Evolutionary conservation across 1,140 invertebrate species (phyloP), one percentile per base, ranked within the genome.

Genomic region (Bradynema listronoti): DNA sequence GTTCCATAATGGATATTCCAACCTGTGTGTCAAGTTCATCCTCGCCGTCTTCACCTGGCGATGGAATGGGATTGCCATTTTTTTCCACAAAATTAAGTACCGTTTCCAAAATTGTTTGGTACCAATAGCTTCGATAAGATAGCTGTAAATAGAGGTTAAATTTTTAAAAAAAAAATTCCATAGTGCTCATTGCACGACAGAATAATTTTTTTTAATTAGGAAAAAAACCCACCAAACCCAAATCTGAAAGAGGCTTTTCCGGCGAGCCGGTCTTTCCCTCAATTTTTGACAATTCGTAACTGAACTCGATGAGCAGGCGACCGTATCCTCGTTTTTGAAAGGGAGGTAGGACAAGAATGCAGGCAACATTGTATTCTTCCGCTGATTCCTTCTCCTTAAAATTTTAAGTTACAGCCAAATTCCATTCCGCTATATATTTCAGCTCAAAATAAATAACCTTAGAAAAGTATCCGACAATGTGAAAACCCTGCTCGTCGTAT

Each of bases 401-500:
- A n/a, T n/a, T n/a, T n/a, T n/a, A n/a, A n/a, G n/a, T n/a, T n/a
- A n/a, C n/a, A n/a, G n/a, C n/a, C n/a, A n/a, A n/a, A n/a, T n/a
- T n/a, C n/a, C n/a, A n/a, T n/a, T n/a, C n/a, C n/a, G n/a, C n/a
- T n/a, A 56, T 60, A 9, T 54, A 27, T 56, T 9, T 58, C 16
- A 11, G 9, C 33, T 19, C 16, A 56, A 9, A n/a, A 58, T 22
- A 30, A 30, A 49, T 5, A 62, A 73, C 82, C 81, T 99, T 99
- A 1, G 92, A 97, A 82, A 99, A 99, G 81, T 98, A 99, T 4
- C 95, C 95, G 3, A 99, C 93, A 78, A 99, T 94, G 75, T 99
- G 94, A 58, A 67, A 51, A 1, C 85, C 85, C 52, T 79, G 72
- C 33, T 70, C 73, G 68, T 86, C 85, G 72, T 86, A 87, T 78